phyloP scores from a whole-genome alignment of 1,140 invertebrate species.

The Scaptomyza pallida region DNA sequence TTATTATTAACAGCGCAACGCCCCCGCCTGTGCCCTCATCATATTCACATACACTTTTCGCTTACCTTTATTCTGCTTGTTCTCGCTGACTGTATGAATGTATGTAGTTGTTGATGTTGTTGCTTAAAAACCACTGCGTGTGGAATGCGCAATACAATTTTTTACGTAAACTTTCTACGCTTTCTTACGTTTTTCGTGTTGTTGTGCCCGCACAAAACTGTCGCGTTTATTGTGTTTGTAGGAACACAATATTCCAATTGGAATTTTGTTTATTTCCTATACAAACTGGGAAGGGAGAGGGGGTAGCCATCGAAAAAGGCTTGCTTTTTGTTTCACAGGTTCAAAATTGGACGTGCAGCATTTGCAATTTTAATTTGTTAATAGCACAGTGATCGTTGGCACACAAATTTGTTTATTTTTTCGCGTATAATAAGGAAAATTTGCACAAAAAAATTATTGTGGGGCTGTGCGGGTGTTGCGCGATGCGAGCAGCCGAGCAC shows the following conservation, averaged over 20 bases:
- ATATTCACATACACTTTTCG: conserved; percentile 55
- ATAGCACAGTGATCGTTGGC: conserved; percentile 8
- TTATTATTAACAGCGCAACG: conserved; percentile 67
- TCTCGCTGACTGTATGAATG: conserved; percentile 30
- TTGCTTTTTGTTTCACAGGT: conserved; percentile 6
- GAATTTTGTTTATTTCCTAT: conserved; percentile 69
- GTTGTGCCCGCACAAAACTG: conserved; percentile 68
- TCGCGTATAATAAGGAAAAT: neutral
- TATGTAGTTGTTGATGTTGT: conserved; percentile 28
- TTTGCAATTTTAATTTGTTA: neutral
- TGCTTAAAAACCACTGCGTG: conserved; percentile 42
- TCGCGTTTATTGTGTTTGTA: conserved; percentile 52
- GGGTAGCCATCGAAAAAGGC: conserved; percentile 44
- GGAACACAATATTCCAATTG: conserved; percentile 57
- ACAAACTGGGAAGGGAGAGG: conserved; percentile 45
- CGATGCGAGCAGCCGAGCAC: conserved; percentile 15
- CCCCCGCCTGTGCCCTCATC: conserved; percentile 36
- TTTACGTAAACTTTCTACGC: conserved; percentile 50
- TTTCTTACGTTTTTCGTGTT: conserved; percentile 42
- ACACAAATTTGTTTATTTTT: conserved; percentile 14
- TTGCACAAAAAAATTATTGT: conserved; percentile 7
- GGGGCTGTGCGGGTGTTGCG: conserved; percentile 6
- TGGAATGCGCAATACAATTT: conserved; percentile 70
- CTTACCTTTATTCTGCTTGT: conserved; percentile 64
- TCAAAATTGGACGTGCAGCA: neutral